Percentiles rank a stretch among this genome's conserved stretches.
Conservation (phyloP, 1,140 invertebrate genomes). For the Helicoverpa armigera region DNA sequence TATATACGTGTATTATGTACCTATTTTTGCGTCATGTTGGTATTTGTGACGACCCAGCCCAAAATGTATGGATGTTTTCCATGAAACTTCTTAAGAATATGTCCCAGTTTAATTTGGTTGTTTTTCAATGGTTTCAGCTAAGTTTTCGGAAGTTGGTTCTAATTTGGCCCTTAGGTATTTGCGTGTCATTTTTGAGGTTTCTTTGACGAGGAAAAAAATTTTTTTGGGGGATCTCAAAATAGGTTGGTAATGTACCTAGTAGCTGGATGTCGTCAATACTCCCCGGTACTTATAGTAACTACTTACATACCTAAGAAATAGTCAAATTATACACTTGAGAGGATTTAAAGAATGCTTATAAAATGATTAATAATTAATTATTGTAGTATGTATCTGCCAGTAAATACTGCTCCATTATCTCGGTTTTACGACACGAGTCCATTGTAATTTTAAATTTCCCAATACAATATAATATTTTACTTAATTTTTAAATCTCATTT, state of each 20-base stretch:
- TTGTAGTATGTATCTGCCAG: too few relatives aligned
- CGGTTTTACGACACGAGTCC: not conserved
- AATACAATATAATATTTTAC: not conserved
- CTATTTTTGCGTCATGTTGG: not conserved
- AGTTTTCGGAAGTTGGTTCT: not conserved
- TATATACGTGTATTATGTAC: not conserved
- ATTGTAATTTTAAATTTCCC: not conserved
- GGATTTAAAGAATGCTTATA: too few relatives aligned
- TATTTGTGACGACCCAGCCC: not conserved
- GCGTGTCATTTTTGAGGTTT: not conserved
- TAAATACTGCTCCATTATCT: too few relatives aligned
- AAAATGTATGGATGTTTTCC: not conserved
- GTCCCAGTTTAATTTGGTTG: conserved; percentile 21
- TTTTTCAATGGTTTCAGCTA: not conserved
- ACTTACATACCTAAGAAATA: too few relatives aligned
- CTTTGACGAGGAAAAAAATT: not conserved
- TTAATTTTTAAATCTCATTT: not conserved
- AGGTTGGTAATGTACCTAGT: too few relatives aligned
- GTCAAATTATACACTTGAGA: not conserved
- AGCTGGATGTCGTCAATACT: too few relatives aligned
- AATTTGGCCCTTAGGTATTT: not conserved
- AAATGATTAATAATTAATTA: too few relatives aligned
- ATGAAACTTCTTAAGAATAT: not conserved
- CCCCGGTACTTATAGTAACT: too few relatives aligned
- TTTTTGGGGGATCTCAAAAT: too few relatives aligned